Base-by-base conservation (phyloP, 2,888 invertebrate genomes). In the Ariolimax columbianus region DNA sequence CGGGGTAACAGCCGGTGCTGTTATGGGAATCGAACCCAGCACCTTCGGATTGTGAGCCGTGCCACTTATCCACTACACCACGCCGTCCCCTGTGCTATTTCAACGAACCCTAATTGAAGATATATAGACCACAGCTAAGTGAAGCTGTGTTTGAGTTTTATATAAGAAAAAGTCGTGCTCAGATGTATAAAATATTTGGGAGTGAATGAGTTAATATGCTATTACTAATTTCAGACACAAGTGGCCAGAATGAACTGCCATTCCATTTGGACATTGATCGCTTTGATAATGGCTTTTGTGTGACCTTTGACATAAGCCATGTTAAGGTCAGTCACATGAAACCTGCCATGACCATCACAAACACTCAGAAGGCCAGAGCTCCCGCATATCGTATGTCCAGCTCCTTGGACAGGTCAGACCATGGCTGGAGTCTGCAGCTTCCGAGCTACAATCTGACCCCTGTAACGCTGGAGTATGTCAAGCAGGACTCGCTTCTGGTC, bases 401-500 rank as follows among this genome's bases (percentile, higher is more conserved):
- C 11, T 81, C 81, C 11, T 0, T 81, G 11, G 84, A 84, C 33
- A 17, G 43, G 19, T 70, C 75, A 9, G 81, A 81, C 1, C 80
- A 78, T 30, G 81, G 85, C 59, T 59, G 75, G 70, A 82, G 82
- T 47, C 51, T 82, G 26, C 51, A 85, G 40, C 70, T 77, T 23
- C 85, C 85, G 0, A 66, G 33, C n/a, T 85, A 85, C 77, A 85
- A 88, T 70, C 87, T 92, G 72, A 92, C 92, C 4, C 91, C 92
- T 23, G 87, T 89, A 9, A 92, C 92, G 0, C 83, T 93, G 82
- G 91, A 93, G 63, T 93, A 93, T 82, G 90, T 93, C 68, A 91
- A 91, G 73, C 87, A 88, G 14, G 90, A 91, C 73, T 92, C 92
- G 7, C 90, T 90, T 1, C 89, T 93, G 55, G 91, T 93, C 70